These are phyloP conservation scores for Poeciliopsis gracilis DNA, from an alignment of 2,797 vertebrate genomes.

Conservation along the genomic window DNA sequence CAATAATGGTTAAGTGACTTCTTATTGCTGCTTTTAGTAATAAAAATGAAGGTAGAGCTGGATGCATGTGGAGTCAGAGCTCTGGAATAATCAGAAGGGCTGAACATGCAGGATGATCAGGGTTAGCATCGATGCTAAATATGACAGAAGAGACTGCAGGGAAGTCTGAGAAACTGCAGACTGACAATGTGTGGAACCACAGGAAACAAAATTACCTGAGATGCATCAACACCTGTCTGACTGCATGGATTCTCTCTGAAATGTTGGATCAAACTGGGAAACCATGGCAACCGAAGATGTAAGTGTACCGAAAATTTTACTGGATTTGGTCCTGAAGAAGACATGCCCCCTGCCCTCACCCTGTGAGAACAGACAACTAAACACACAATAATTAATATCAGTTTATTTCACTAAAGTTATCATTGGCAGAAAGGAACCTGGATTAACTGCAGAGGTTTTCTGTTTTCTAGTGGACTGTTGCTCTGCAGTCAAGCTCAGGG, in stretches of 20 bases:
- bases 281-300: not conserved
- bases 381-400: no score
- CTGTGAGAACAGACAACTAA: not conserved
- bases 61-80: constrained; percentile 29
- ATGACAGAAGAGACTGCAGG: not conserved
- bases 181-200: not conserved
- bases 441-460: no score
- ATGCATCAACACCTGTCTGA: not conserved
- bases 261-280: not conserved
- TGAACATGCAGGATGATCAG: constrained; percentile 2
- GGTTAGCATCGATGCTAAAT: constrained; percentile 18
- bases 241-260: not conserved
- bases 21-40: not conserved
- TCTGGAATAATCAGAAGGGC: constrained; percentile 32
- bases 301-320: not conserved
- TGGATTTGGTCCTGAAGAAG: not conserved
- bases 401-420: no score
- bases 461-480: no score
- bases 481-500: no score
- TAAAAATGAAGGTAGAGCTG: not conserved
- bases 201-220: not conserved
- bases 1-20: not conserved
- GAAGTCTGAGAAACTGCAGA: not conserved
- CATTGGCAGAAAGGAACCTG: no score
- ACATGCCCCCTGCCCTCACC: not conserved